Percentiles rank a stretch among this genome's conserved stretches.
Conservation (phyloP, 2,888 invertebrate genomes). For the Mimachlamys varia region DNA sequence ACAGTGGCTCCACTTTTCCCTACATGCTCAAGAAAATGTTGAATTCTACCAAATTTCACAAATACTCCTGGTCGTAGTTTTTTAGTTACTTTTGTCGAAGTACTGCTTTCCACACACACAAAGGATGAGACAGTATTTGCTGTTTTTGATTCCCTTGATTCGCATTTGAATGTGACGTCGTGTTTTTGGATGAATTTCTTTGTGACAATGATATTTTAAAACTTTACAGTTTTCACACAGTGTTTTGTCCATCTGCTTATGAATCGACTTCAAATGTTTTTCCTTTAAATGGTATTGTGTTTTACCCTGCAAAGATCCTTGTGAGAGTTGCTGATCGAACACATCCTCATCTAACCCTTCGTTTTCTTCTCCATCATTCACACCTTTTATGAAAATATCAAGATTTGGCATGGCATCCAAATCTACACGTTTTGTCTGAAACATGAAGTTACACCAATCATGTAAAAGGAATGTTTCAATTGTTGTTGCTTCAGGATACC, state of each 20-base stretch:
- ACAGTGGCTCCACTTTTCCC: not conserved
- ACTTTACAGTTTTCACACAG: not conserved
- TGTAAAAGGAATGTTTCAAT: not conserved
- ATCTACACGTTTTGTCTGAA: not conserved
- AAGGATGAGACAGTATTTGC: not conserved
- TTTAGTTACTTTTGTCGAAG: not conserved
- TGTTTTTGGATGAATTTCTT: no score
- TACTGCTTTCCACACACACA: not conserved
- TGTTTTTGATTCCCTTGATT: not conserved
- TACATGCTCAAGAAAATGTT: not conserved
- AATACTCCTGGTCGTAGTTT: not conserved
- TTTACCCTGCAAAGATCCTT: no score
- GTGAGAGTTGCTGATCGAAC: no score
- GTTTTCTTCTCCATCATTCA: not conserved
- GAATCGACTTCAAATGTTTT: not conserved
- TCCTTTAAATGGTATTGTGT: not conserved
- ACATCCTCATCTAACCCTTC: not conserved
- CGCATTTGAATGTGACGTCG: not conserved
- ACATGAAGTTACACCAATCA: not conserved
- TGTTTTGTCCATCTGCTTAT: not conserved
- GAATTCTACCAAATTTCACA: not conserved
- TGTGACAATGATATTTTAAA: conserved; percentile 1
- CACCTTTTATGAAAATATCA: no score
- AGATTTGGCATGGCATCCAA: not conserved
- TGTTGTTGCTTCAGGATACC: not conserved